Conservation (phyloP, 2,888 invertebrate species). For the Diploptera punctata region DNA sequence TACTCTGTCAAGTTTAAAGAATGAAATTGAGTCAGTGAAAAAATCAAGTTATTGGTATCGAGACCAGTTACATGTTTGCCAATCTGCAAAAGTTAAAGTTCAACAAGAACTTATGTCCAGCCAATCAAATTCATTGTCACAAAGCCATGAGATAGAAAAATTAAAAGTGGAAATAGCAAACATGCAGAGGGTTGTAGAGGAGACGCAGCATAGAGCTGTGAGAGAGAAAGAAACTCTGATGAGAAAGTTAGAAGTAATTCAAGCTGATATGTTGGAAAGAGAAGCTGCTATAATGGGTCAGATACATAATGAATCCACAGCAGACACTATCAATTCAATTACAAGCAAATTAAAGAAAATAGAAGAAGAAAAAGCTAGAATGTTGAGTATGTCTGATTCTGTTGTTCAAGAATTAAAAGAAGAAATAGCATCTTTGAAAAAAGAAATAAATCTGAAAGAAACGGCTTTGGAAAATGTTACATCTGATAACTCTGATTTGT, state of each 20-base stretch:
- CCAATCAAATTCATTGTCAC: slow-evolving; percentile 49
- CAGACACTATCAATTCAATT: slow-evolving; percentile 47
- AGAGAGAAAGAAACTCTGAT: slow-evolving; percentile 56
- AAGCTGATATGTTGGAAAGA: slow-evolving; percentile 57
- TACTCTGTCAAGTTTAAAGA: slow-evolving; percentile 51
- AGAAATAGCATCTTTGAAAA: slow-evolving; percentile 51
- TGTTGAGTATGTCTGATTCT: slow-evolving; percentile 48
- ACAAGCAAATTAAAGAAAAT: slow-evolving; percentile 50
- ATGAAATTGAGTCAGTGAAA: slow-evolving; percentile 52
- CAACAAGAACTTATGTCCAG: slow-evolving; percentile 48
- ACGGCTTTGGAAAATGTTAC: slow-evolving; percentile 51
- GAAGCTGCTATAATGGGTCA: slow-evolving; percentile 54
- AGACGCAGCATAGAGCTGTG: slow-evolving; percentile 54
- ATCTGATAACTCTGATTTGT: slow-evolving; percentile 53
- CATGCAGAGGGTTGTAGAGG: slow-evolving; percentile 51
- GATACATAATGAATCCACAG: slow-evolving; percentile 51
- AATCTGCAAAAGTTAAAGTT: slow-evolving; percentile 43
- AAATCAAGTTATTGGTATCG: slow-evolving; percentile 57
- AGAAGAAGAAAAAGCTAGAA: slow-evolving; percentile 51
- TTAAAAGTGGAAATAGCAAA: slow-evolving; percentile 52
- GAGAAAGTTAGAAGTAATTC: slow-evolving; percentile 56
- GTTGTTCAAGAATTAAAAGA: slow-evolving; percentile 51
- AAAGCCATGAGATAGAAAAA: slow-evolving; percentile 51
- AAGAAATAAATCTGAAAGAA: slow-evolving; percentile 51
- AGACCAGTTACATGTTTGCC: slow-evolving; percentile 54